Base-by-base conservation (phyloP, 1,140 invertebrate genomes). In the Brachionus paranguensis region DNA sequence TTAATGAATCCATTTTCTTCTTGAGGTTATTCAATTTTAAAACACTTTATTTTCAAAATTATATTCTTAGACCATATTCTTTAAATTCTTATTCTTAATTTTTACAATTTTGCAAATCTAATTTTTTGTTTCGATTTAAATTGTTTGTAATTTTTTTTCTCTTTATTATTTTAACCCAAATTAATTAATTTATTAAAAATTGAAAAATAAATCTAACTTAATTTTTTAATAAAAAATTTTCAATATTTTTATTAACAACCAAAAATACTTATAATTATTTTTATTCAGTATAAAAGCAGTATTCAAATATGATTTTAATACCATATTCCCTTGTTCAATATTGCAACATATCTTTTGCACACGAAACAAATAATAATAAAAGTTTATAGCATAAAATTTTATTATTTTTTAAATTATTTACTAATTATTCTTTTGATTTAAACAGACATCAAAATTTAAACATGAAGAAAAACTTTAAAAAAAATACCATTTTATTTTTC, bases 1-100 rank as follows among this genome's bases (percentile, higher is more conserved):
- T 7, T 81, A 64, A 81, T 81, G 78, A 81, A 81, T 81, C 78
- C 78, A 41, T 81, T 81, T 37, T 81, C 78, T 24, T 76, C 20
- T 27, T 76, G 12, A 27, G 27, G 3, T 50, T 33, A 5, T 50
- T 24, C 4, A 37, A 37, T 37, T 37, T 29, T 7, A 37, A 37
- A 37, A 37, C 33, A 37, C 5, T 7, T 37, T 37, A 7, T 37
- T 37, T 37, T 37, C 33, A 0, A 37, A 37, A 37, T 37, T 37
- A 37, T 37, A 37, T 37, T 37, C 33, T 37, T 7, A 37, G 2
- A 7, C 33, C 33, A 37, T 29, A 29, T 37, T 37, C 2, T 37
- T 37, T 37, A 1, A 37, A 37, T 37, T n/a, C n/a, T n/a, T n/a
- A n/a, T n/a, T n/a, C n/a, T n/a, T 47, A 47, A 47, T 47, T 47